A percentile compares a stretch with the other conserved stretches of the same genome.
Evolutionary conservation across 2,113 vertebrate genomes (phyloP).

Genomic region (Ivindomyrus marchei): DNA sequence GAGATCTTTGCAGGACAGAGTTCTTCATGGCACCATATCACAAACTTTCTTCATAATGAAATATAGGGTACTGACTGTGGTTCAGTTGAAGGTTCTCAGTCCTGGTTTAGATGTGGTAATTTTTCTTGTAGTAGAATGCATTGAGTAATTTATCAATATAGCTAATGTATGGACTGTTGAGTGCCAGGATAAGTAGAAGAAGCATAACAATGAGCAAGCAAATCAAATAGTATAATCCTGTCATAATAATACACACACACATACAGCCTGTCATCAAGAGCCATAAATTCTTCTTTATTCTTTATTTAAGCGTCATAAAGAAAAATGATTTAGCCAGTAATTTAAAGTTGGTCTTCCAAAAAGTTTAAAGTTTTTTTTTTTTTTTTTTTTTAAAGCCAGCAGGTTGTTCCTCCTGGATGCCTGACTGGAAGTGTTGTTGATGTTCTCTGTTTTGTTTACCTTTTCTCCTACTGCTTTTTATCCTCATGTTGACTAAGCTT

Average conservation of each 20-base stretch:
- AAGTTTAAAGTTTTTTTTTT: not conserved
- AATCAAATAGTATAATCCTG: not conserved
- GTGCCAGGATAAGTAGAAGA: not conserved
- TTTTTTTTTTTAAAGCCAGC: not conserved
- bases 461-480: not conserved
- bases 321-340: not conserved
- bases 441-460: not conserved
- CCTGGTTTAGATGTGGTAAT: not conserved
- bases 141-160: not conserved
- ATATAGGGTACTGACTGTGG: not conserved
- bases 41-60: not conserved
- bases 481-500: not conserved
- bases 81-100: not conserved
- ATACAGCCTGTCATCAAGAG: not conserved
- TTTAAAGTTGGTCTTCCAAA: not conserved
- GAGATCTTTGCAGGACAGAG: not conserved
- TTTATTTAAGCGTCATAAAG: not conserved
- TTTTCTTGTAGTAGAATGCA: not conserved
- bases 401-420: not conserved
- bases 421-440: not conserved
- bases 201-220: not conserved
- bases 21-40: not conserved
- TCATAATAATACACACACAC: not conserved
- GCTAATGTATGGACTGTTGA: not conserved
- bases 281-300: not conserved